Conservation (phyloP, 2,113 vertebrate genomes). For the Calidris pygmaea region DNA sequence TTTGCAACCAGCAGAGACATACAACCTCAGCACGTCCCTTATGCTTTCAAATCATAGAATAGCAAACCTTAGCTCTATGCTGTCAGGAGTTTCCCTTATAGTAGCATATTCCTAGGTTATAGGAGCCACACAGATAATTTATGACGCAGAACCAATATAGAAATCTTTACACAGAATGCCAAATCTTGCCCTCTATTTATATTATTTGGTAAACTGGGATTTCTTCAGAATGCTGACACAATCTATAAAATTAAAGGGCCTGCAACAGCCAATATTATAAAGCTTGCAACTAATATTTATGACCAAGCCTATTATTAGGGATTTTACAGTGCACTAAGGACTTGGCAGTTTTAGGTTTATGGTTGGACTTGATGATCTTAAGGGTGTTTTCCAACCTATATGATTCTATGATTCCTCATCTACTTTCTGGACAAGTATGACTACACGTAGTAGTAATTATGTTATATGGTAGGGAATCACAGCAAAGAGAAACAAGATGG, state of each 20-base stretch:
- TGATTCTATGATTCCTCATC: not conserved
- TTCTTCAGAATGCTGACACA: not conserved
- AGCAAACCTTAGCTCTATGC: not conserved
- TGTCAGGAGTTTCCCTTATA: not conserved
- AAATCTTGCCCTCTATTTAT: not conserved
- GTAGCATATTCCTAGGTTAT: not conserved
- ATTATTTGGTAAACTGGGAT: not conserved
- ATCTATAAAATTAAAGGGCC: not conserved
- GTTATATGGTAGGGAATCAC: not conserved
- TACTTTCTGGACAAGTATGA: not conserved
- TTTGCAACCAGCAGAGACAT: not conserved
- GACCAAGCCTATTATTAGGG: not conserved
- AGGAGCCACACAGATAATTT: not conserved
- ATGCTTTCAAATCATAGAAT: rapidly evolving
- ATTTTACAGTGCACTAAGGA: not conserved
- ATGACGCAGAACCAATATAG: not conserved
- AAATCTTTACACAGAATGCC: not conserved
- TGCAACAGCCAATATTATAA: not conserved
- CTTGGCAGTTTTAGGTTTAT: not conserved
- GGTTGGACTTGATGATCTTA: not conserved
- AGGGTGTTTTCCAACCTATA: not conserved
- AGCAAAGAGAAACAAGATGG: not conserved
- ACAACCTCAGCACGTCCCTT: not conserved
- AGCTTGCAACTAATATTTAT: not conserved
- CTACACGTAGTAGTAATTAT: not conserved